Evolutionary conservation across 2,113 vertebrate genomes (phyloP), one percentile per base, ranked within the genome.

Genomic region (Terrapene triunguis): DNA sequence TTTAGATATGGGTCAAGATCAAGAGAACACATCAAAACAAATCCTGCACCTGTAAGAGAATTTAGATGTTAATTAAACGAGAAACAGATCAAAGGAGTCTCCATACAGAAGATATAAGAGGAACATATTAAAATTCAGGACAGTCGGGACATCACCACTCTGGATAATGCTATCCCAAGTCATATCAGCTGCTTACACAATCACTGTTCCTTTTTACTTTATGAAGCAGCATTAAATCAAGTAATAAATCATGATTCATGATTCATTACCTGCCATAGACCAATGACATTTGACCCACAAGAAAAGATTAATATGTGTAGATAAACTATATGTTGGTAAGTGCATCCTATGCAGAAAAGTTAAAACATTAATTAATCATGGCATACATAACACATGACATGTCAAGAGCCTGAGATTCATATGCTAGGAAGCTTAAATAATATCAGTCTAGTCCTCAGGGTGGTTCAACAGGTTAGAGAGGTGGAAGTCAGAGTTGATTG

Each of bases 1-100:
- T 96, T 97, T 94, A 97, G 93, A 96, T 95, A 95, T 14, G 82
- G 93, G 91, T 97, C 92, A 93, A 97, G 97, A 97, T 96, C 95
- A 97, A 97, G 94, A 80, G 92, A 97, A 83, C 85, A 92, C 84
- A 97, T 97, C 94, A 96, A 97, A 97, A 97, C 94, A 94, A 94
- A 92, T 62, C 86, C 89, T 87, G 80, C 88, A 97, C 93, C 93
- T 96, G 81, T 59, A 85, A 59, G 88, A 95, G 91, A 96, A 96
- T 90, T 92, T 87, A 96, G 82, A 95, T 89, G 79, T 92, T 97
- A 96, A 97, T 97, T 97, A 97, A 98, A 96, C 86, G 93, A 89
- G 95, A 97, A 97, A 81, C 89, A 95, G 87, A 96, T 97, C 78
- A 5, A 97, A 97, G 87, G 86, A 53, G 89, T 93, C 87, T 84